Conservation (phyloP, 2,113 vertebrate genomes). For the Gila orcuttii region DNA sequence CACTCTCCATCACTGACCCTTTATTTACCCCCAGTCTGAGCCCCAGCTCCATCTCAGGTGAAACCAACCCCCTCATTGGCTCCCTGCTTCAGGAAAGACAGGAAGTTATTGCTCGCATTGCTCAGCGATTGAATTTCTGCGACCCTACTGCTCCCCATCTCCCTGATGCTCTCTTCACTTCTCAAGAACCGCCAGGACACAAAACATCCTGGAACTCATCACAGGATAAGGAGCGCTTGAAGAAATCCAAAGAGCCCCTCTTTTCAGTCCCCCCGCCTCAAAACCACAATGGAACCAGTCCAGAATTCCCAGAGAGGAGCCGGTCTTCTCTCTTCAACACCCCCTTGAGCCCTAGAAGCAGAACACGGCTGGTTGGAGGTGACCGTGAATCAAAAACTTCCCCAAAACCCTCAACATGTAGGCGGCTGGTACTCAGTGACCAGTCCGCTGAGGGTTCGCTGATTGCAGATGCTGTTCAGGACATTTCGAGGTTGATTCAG, state of each 20-base stretch:
- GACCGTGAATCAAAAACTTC: constrained; percentile 72
- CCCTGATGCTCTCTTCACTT: constrained; percentile 78
- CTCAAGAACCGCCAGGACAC: constrained; percentile 71
- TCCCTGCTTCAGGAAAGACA: constrained; percentile 95
- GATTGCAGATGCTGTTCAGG: constrained; percentile 77
- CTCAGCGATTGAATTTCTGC: constrained; percentile 94
- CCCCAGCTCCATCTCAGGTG: constrained; percentile 75
- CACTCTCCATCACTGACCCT: constrained; percentile 81
- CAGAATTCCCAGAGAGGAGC: constrained; percentile 72
- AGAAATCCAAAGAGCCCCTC: constrained; percentile 83
- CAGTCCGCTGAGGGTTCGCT: constrained; percentile 73
- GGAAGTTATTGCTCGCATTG: constrained; percentile 96
- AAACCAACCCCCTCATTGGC: constrained; percentile 91
- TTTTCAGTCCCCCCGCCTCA: constrained; percentile 47
- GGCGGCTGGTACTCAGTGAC: constrained; percentile 78
- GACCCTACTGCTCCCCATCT: constrained; percentile 86
- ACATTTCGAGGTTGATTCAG: constrained; percentile 80
- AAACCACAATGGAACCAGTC: constrained; percentile 57
- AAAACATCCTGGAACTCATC: constrained; percentile 80
- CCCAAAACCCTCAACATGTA: constrained; percentile 82
- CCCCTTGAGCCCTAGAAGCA: constrained; percentile 72
- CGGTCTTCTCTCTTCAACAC: constrained; percentile 76
- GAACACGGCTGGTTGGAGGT: constrained; percentile 59
- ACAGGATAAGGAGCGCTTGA: constrained; percentile 78
- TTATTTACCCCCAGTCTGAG: constrained; percentile 70